These are phyloP conservation scores for Cheirogaleus medius DNA, from an alignment of 2,113 vertebrate species.

Conservation along the genomic window DNA sequence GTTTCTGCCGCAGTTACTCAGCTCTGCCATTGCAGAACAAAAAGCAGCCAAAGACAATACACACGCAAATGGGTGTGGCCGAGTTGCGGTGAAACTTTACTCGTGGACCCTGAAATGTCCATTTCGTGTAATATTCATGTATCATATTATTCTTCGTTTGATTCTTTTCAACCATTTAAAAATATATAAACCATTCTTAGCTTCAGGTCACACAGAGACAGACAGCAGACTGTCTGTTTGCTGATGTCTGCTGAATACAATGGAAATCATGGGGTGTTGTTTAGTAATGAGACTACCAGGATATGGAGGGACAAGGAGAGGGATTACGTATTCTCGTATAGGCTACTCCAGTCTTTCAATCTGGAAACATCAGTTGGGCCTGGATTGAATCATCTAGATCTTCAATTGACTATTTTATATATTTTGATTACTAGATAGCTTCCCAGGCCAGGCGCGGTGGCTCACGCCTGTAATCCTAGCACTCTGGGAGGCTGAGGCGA, in stretches of 20 bases:
- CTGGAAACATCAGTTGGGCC: background rate
- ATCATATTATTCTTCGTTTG: background rate
- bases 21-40: too few species aligned
- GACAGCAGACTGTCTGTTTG: background rate
- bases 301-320: background rate
- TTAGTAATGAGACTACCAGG: background rate
- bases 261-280: rapidly evolving
- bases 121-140: too few species aligned
- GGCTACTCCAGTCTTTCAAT: background rate
- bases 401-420: background rate
- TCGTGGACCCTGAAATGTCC: background rate
- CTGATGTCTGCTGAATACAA: too few species aligned
- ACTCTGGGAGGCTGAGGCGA: too few species aligned
- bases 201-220: too few species aligned
- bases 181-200: background rate
- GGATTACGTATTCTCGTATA: rapidly evolving
- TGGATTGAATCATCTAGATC: background rate
- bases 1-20: background rate
- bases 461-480: too few species aligned
- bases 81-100: background rate
- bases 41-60: background rate
- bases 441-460: background rate
- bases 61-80: rapidly evolving
- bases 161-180: background rate
- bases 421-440: background rate